Conservation (phyloP, 2,888 invertebrate species). For the Tetragonula carbonaria region DNA sequence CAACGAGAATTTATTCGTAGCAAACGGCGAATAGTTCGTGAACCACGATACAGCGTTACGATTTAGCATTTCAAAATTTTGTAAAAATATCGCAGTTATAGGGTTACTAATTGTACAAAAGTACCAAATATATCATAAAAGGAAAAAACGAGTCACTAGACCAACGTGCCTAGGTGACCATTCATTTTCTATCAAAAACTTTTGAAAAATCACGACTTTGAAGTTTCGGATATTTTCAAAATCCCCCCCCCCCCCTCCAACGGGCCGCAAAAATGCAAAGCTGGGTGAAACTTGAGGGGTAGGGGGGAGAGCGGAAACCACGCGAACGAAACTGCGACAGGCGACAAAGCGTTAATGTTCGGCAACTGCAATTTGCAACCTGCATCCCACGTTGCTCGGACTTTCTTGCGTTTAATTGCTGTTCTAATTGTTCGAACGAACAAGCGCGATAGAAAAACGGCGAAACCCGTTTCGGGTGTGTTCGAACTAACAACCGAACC, state of each 20-base stretch:
- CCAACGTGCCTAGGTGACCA: too few species aligned
- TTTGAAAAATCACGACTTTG: too few species aligned
- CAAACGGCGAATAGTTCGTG: slow-evolving; percentile 14
- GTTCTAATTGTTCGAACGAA: slow-evolving; percentile 18
- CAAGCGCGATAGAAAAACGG: slow-evolving; percentile 5
- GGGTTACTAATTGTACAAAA: slow-evolving; percentile 48
- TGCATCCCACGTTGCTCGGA: too few species aligned
- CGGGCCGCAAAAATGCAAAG: not conserved
- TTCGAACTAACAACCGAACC: not conserved
- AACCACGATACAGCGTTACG: slow-evolving; percentile 1
- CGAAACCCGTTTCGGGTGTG: not conserved
- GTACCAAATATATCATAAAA: slow-evolving; percentile 55
- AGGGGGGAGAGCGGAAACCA: too few species aligned
- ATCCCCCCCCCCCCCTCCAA: too few species aligned
- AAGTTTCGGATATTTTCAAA: too few species aligned
- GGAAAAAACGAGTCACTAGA: slow-evolving; percentile 62
- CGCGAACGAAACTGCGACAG: not conserved
- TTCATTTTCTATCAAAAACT: too few species aligned
- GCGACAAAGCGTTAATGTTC: slow-evolving; percentile 11
- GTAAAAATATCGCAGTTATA: slow-evolving; percentile 65
- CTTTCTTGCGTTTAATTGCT: slow-evolving; percentile 24
- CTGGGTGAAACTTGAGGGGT: not conserved
- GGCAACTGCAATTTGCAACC: not conserved
- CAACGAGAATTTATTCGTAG: not conserved
- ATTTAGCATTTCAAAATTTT: slow-evolving; percentile 5